A percentile compares a stretch with the other conserved stretches of the same genome.
phyloP scores from a whole-genome alignment of 2,888 invertebrate species.

The Schrankia costaestrigalis region DNA sequence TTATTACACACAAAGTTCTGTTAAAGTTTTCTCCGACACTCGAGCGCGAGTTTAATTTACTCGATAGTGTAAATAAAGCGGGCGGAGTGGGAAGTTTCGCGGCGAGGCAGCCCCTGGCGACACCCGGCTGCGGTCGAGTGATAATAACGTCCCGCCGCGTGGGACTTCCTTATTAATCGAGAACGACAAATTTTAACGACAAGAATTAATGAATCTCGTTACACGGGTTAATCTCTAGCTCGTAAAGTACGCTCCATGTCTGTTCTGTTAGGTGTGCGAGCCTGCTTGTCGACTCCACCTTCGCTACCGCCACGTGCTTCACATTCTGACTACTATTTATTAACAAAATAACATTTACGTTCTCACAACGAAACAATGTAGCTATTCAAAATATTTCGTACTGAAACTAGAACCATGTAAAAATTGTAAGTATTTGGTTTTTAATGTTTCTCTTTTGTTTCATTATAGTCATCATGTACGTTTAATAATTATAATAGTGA shows the following conservation, averaged over 20 bases:
- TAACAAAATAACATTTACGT: not conserved
- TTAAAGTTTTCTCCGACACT: conserved; percentile 79
- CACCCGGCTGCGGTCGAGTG: conserved; percentile 70
- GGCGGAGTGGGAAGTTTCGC: conserved; percentile 75
- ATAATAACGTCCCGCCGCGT: conserved; percentile 75
- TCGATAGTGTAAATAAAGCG: conserved; percentile 82
- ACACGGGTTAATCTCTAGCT: conserved; percentile 80
- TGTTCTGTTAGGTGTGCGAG: conserved; percentile 73
- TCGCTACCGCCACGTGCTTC: conserved; percentile 28
- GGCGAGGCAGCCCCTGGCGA: conserved; percentile 58
- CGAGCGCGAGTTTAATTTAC: conserved; percentile 81
- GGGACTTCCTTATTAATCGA: conserved; percentile 81
- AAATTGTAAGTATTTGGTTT: not conserved
- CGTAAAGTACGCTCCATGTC: conserved; percentile 76
- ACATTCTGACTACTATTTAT: conserved; percentile 5
- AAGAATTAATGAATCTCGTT: conserved; percentile 82
- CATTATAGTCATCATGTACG: conserved; percentile 9
- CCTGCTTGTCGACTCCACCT: conserved; percentile 36
- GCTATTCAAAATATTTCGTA: too few relatives aligned
- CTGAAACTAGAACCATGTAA: too few relatives aligned
- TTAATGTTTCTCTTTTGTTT: conserved; percentile 4
- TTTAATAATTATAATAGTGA: conserved; percentile 34
- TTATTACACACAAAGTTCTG: conserved; percentile 81
- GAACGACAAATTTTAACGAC: conserved; percentile 83
- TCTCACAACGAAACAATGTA: not conserved